Base-by-base conservation (phyloP, 2,888 invertebrate genomes). In the Cephalotes varians region DNA sequence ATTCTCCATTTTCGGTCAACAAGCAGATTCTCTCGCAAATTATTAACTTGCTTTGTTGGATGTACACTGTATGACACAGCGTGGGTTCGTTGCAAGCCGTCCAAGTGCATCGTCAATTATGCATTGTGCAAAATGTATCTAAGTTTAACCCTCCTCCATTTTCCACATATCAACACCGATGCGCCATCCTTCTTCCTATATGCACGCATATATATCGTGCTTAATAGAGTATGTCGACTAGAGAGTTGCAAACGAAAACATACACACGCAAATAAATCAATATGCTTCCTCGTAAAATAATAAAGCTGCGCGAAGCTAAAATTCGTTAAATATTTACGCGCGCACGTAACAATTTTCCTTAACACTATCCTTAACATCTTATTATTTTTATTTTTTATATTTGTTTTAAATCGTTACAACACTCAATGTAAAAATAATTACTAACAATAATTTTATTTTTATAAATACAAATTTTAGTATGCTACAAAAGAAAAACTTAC, bases 21-120 rank as follows among this genome's bases (percentile, higher is more conserved):
- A 44, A 79, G 12, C 34, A 34, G 31, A 54, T 69, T 56, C 12
- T n/a, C 25, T 69, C 6, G 12, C 9, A 56, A 56, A 79, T 71
- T 79, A 65, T 76, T 65, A 65, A 76, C n/a, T 34, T 47, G 69
- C 25, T 79, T 56, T 69, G 54, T 44, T 7, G 54, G 21, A 54
- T 44, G 21, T 37, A 40, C 25, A 25, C 58, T 60, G 28, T 40
- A 56, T 72, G 37, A 74, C 31, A 72, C n/a, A 12, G 3, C 56
- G 56, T 40, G 21, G 18, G 44, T 58, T 56, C 25, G 34, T 47
- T 44, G 69, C 31, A 34, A 58, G 34, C 31, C 18, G 18, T n/a
- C 25, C 44, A 58, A 58, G 56, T 77, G 31, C 67, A 44, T 67
- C 69, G 31, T 79, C 44, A 79, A 67, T 77, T 77, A 77, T 77